Base-by-base conservation (phyloP, 2,888 invertebrate species). In the Synanthedon andrenaeformis region DNA sequence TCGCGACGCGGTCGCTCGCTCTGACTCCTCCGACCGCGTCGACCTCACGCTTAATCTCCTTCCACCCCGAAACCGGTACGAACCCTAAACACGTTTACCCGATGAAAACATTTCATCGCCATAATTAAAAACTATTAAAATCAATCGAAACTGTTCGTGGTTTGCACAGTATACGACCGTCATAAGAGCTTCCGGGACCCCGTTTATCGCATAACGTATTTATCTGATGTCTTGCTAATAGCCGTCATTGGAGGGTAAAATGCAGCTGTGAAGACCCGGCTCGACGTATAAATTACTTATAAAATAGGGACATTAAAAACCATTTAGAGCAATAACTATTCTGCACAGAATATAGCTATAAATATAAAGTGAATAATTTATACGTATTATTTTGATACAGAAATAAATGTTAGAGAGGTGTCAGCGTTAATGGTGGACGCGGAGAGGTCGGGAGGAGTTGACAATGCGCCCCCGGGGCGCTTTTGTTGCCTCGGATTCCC, bases 291-390 rank as follows among this genome's bases (percentile, higher is more conserved):
- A 80, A 82, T 82, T 77, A 81, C 79, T 70, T 74, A 75, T 79
- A 79, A 82, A 82, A 84, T 80, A 77, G 80, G 81, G 76, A 79
- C 81, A 85, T 87, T 85, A 82, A 82, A 84, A 82, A 81, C 79
- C 82, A 84, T 87, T 87, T 84, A 84, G 78, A 79, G 80, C 76
- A 79, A 82, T 82, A 79, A 81, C 83, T 80, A 76, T 82, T 77
- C 74, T 74, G 67, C 67, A 69, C 63, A 69, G 70, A 74, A 75
- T 72, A 76, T 69, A 73, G 76, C 72, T 72, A 78, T 78, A 81
- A 80, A 82, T 80, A 35, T 35, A 78, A 74, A 79, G 77, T 77
- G 75, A 77, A 80, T 82, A 80, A 81, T 76, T 81, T 79, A 77
- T 72, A 71, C 69, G 74, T 72, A 76, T 78, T 80, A 83, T 82